These are phyloP conservation scores for Ditula angustiorana DNA, from an alignment of 2,888 invertebrate genomes.

Conservation along the genomic window DNA sequence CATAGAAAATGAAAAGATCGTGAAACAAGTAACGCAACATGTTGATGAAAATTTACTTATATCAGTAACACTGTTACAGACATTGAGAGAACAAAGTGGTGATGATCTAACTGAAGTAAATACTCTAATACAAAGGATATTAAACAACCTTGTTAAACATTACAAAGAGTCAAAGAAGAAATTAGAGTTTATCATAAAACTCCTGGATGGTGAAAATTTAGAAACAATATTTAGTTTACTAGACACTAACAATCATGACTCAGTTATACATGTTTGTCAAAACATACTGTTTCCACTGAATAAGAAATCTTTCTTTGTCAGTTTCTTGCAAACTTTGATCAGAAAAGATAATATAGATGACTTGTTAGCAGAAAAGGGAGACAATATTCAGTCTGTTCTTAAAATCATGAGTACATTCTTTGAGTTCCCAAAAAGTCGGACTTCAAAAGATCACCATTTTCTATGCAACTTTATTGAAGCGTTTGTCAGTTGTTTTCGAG, in stretches of 20 bases:
- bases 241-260: slow-evolving; percentile 57
- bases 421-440: slow-evolving; percentile 65
- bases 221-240: slow-evolving; percentile 71
- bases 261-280: slow-evolving; percentile 63
- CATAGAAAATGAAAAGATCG: slow-evolving; percentile 68
- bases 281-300: slow-evolving; percentile 68
- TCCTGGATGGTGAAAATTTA: slow-evolving; percentile 66
- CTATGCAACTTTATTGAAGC: slow-evolving; percentile 69
- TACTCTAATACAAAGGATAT: slow-evolving; percentile 53
- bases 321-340: slow-evolving; percentile 70
- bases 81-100: slow-evolving; percentile 50
- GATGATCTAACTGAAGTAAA: slow-evolving; percentile 38
- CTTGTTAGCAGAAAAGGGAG: slow-evolving; percentile 73
- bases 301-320: slow-evolving; percentile 68
- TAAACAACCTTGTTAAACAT: slow-evolving; percentile 63
- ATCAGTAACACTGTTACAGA: slow-evolving; percentile 61
- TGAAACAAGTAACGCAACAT: slow-evolving; percentile 59
- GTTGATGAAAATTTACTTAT: slow-evolving; percentile 66
- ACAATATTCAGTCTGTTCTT: slow-evolving; percentile 74
- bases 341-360: slow-evolving; percentile 70
- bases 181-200: slow-evolving; percentile 69
- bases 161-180: slow-evolving; percentile 75
- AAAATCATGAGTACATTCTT: slow-evolving; percentile 76
- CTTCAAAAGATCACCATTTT: slow-evolving; percentile 59
- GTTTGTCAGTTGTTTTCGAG: slow-evolving; percentile 69